These are phyloP conservation scores for Ctenodactylus gundi DNA, from an alignment of 2,113 vertebrate genomes.

Conservation along the genomic window DNA sequence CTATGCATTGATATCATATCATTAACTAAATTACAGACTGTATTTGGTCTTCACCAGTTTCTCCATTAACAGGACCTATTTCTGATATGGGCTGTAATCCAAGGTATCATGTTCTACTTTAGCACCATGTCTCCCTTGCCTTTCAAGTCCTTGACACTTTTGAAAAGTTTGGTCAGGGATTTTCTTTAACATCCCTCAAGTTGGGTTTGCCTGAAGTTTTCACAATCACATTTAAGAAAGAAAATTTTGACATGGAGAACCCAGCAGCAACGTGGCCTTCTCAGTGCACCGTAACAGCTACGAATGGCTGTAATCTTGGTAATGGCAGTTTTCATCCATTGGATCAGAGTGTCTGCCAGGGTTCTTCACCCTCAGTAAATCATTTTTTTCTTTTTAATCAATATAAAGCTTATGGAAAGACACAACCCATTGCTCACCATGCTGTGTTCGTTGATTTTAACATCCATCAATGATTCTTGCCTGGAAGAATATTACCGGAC, in stretches of 20 bases:
- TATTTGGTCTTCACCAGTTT: slow-evolving; percentile 6
- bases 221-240: not conserved
- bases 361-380: not conserved
- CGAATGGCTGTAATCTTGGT: not conserved
- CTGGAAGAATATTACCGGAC: not conserved
- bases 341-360: not conserved
- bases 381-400: slow-evolving; percentile 11
- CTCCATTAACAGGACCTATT: not conserved
- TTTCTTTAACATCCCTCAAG: not conserved
- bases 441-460: not conserved
- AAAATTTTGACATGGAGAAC: not conserved
- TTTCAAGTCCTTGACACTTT: slow-evolving; percentile 4
- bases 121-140: not conserved
- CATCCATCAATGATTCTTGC: not conserved
- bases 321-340: not conserved
- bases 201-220: not conserved
- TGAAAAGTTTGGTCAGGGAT: not conserved
- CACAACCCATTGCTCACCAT: slow-evolving; percentile 12
- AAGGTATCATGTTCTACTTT: not conserved
- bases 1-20: not conserved
- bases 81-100: slow-evolving; percentile 17
- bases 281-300: not conserved
- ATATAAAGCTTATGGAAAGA: not conserved
- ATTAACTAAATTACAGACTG: not conserved
- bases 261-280: not conserved